Evolutionary conservation across 2,113 vertebrate species (phyloP), one percentile per base, ranked within the genome.

Genomic region (Notothenia rossii): DNA sequence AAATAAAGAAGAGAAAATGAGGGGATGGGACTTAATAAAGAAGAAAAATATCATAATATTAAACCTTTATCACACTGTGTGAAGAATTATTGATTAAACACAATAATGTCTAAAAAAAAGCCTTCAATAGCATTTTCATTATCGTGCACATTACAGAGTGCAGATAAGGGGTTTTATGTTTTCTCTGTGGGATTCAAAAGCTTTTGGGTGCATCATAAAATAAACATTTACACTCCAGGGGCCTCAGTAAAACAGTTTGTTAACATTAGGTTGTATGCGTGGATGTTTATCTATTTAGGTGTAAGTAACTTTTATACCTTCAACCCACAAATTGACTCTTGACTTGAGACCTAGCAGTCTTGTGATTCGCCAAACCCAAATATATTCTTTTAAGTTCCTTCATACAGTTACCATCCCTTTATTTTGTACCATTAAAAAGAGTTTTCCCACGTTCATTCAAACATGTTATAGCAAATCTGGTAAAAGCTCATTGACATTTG

Each of bases 11-110:
- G 18, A 33, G 61, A 80, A 68, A 85, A 73, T 67, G 29, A 76
- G 64, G 25, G 60, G 53, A 86, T 55, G 58, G 63, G 69, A 74
- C 54, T 82, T 68, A 77, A 72, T 40, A 83, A 82, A 87, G 69
- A 86, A 83, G 75, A 64, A 84, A 86, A 80, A 84, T 72, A 93
- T 90, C 65, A 81, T 89, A 86, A 91, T 91, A 73, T 53, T 77
- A 18, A 75, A 33, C 76, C 72, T 87, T 86, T 78, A 88, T 90
- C 80, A 74, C 18, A 33, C 69, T 77, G 56, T 74, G 72, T 76
- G 72, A 87, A 68, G 84, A 88, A 70, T 84, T 60, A 56, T 64
- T 77, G 77, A 86, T 90, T 83, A 81, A 89, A 86, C 53, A 13
- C 70, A 76, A 36, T 49, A 36, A 60, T 72, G 60, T 45, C 55